phyloP scores from a whole-genome alignment of 2,113 vertebrate genomes.

The Polypterus bichir region DNA sequence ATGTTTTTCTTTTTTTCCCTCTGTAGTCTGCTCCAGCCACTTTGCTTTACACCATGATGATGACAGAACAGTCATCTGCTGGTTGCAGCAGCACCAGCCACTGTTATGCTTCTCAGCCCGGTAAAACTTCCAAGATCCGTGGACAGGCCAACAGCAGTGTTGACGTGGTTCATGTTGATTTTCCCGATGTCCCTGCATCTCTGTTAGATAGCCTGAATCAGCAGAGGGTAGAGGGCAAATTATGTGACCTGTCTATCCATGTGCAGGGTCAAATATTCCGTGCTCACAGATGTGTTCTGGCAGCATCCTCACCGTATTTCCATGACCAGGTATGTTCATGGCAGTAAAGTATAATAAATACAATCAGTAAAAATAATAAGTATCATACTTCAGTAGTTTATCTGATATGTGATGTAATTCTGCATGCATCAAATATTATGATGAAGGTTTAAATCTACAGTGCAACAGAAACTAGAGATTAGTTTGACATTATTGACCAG shows the following conservation, averaged over 20 bases:
- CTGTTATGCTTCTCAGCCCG: slow-evolving; percentile 18
- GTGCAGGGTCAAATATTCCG: slow-evolving; percentile 66
- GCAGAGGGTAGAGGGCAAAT: slow-evolving; percentile 69
- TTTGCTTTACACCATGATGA: no score
- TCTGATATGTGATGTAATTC: no score
- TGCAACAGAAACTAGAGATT: no score
- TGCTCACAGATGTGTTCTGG: slow-evolving; percentile 63
- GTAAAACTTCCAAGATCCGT: not conserved
- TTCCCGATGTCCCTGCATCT: slow-evolving; percentile 63
- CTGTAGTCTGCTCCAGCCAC: no score
- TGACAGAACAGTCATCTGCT: slow-evolving; percentile 25
- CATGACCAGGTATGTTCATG: slow-evolving; percentile 57
- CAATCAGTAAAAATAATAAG: no score
- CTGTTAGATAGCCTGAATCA: slow-evolving; percentile 75
- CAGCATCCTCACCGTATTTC: slow-evolving; percentile 65
- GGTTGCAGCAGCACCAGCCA: slow-evolving; percentile 34
- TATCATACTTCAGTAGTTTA: no score
- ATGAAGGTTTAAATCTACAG: no score
- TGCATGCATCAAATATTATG: no score
- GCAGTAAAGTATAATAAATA: no score
- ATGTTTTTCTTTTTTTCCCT: no score
- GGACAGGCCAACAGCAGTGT: slow-evolving; percentile 3
- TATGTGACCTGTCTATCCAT: slow-evolving; percentile 66
- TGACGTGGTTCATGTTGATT: slow-evolving; percentile 65
- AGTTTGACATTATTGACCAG: no score